Conservation (phyloP, 64 coral and sea anemone species). For the Dendrophyllia cribrosa region DNA sequence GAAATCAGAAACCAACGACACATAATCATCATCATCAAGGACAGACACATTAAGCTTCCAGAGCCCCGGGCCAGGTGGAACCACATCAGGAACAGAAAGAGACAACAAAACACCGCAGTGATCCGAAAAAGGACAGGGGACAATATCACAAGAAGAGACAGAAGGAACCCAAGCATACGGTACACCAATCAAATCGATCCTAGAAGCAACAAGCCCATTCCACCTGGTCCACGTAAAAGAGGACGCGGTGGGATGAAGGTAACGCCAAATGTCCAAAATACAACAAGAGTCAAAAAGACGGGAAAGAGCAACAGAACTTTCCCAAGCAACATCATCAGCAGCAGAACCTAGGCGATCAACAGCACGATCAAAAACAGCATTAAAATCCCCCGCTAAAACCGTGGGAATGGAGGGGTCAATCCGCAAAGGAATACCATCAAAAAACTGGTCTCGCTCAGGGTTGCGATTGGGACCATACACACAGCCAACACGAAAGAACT, state of each 20-base stretch:
- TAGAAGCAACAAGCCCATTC: not conserved
- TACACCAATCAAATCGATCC: conserved; percentile 27
- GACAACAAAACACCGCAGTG: not conserved
- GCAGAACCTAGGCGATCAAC: not conserved
- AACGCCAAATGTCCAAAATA: conserved; percentile 26
- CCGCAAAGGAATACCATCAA: not conserved
- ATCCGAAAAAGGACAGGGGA: conserved; percentile 50
- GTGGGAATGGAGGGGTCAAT: not conserved
- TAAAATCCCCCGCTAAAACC: not conserved
- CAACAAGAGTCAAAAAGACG: not conserved
- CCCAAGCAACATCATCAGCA: not conserved
- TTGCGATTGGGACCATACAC: not conserved
- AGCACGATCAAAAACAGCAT: conserved; percentile 39
- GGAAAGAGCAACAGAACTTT: not conserved
- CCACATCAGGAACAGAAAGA: not conserved
- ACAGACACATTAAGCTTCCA: conserved; percentile 39
- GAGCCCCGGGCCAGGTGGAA: not conserved
- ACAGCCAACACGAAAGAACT: not conserved
- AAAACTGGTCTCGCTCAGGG: not conserved
- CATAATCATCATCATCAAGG: conserved; percentile 7
- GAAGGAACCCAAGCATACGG: not conserved
- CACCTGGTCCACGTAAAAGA: conserved; percentile 13
- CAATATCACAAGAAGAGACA: not conserved
- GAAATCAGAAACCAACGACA: not conserved
- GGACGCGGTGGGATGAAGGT: not conserved